Percentiles rank a stretch among this genome's conserved stretches.
phyloP scores from a whole-genome alignment of 1,140 invertebrate species.

The Drosophila sucinea region DNA sequence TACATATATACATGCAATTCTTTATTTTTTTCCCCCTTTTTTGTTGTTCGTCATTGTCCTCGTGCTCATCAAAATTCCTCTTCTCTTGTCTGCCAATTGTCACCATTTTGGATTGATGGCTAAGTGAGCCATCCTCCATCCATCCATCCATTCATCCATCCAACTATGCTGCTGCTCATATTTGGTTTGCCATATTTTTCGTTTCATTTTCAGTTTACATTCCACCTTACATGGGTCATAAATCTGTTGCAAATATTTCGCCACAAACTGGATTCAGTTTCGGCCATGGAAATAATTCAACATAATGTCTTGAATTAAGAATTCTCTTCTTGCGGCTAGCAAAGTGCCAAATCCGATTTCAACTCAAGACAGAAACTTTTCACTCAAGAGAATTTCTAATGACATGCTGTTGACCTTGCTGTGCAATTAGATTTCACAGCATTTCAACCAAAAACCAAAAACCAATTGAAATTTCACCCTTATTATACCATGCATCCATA shows the following conservation, averaged over 20 bases:
- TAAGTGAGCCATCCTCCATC: constrained; percentile 21
- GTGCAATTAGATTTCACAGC: not conserved
- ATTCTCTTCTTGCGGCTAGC: constrained; percentile 45
- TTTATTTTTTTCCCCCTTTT: not conserved
- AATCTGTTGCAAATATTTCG: constrained; percentile 12
- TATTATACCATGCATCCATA: too few species aligned
- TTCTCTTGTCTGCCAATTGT: constrained; percentile 65
- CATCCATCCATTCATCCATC: not conserved
- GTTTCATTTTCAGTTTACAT: constrained; percentile 39
- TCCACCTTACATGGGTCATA: constrained; percentile 10
- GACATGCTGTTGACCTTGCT: constrained; percentile 18
- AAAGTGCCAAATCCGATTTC: constrained; percentile 77
- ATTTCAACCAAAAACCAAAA: not conserved
- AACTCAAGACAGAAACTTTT: constrained; percentile 32
- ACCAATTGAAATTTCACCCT: not conserved
- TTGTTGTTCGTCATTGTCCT: constrained; percentile 34
- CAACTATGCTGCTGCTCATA: constrained; percentile 1
- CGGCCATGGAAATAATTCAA: constrained; percentile 63
- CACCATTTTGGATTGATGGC: constrained; percentile 70
- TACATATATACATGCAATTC: not conserved
- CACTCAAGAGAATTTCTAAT: constrained; percentile 23
- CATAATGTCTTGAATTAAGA: constrained; percentile 46
- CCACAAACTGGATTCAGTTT: constrained; percentile 14
- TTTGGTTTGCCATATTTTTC: constrained; percentile 37
- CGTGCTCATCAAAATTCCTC: constrained; percentile 46